A percentile compares a stretch with the other conserved stretches of the same genome.
phyloP scores from a whole-genome alignment of 2,113 vertebrate genomes.

The Xyliphius kryptos region DNA sequence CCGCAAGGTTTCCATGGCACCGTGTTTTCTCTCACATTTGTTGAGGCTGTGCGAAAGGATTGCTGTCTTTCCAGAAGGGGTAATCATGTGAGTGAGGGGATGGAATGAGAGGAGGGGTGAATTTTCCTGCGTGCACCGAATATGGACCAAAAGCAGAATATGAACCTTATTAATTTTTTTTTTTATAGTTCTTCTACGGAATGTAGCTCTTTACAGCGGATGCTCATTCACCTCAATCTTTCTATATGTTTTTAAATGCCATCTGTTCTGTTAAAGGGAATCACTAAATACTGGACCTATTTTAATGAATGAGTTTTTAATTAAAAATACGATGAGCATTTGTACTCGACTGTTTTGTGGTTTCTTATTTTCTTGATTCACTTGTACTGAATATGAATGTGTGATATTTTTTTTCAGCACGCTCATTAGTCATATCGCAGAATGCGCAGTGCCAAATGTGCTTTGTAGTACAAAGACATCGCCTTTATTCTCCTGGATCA shows the following conservation, averaged over 20 bases:
- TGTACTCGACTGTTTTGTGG: constrained; percentile 45
- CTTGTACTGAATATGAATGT: not conserved
- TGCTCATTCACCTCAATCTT: constrained; percentile 7
- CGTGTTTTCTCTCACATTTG: constrained; percentile 45
- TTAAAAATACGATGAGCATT: constrained; percentile 55
- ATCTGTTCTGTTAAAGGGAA: constrained; percentile 39
- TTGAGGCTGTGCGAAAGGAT: constrained; percentile 30
- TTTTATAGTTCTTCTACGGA: constrained; percentile 3
- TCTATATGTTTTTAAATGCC: constrained; percentile 40
- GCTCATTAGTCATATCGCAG: no score
- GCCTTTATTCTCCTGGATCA: no score
- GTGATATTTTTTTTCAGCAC: not conserved
- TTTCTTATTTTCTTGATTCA: constrained; percentile 22
- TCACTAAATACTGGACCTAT: constrained; percentile 57
- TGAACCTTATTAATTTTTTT: not conserved
- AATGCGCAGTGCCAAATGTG: no score
- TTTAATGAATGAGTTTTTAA: constrained; percentile 68
- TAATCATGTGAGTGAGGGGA: not conserved
- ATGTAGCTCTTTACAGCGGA: constrained; percentile 20
- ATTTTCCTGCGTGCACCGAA: not conserved
- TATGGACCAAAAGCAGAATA: not conserved
- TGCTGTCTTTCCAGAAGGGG: not conserved
- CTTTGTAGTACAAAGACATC: no score
- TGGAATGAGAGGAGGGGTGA: not conserved
- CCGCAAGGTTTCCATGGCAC: constrained; percentile 31